Evolutionary conservation across 2,113 vertebrate genomes (phyloP).

Genomic region (Acrocephalus kingi): DNA sequence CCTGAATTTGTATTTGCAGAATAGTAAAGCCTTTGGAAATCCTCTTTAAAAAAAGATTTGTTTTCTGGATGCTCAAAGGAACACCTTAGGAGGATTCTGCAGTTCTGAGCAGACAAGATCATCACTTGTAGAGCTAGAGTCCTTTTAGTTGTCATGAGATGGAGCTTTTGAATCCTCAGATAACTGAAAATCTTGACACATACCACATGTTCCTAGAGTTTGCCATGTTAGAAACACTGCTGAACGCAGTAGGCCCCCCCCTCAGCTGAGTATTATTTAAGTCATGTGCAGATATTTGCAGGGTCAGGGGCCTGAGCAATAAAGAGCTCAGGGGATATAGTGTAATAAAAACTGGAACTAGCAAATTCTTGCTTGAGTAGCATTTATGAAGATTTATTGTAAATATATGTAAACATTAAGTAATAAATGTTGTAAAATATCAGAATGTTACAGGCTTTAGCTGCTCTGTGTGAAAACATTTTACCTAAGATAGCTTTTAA

Average conservation of each 20-base stretch:
- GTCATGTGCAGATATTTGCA: not conserved
- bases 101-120: not conserved
- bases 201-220: fast-evolving
- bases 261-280: not conserved
- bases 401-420: conserved; percentile 47
- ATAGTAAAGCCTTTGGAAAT: not conserved
- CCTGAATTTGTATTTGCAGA: not conserved
- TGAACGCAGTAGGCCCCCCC: not conserved
- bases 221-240: not conserved
- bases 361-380: conserved; percentile 18
- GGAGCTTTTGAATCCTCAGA: not conserved
- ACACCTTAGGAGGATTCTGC: not conserved
- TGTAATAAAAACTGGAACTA: not conserved
- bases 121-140: not conserved
- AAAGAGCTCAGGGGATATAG: not conserved
- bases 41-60: not conserved
- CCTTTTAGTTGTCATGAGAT: not conserved
- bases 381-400: conserved; percentile 26
- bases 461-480: conserved; percentile 35
- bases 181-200: not conserved
- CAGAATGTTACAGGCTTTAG: conserved; percentile 40
- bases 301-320: not conserved
- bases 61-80: not conserved
- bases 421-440: conserved; percentile 34
- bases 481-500: conserved; percentile 58